Conservation (phyloP, 2,797 vertebrate species). For the Phoxinus dragarum region DNA sequence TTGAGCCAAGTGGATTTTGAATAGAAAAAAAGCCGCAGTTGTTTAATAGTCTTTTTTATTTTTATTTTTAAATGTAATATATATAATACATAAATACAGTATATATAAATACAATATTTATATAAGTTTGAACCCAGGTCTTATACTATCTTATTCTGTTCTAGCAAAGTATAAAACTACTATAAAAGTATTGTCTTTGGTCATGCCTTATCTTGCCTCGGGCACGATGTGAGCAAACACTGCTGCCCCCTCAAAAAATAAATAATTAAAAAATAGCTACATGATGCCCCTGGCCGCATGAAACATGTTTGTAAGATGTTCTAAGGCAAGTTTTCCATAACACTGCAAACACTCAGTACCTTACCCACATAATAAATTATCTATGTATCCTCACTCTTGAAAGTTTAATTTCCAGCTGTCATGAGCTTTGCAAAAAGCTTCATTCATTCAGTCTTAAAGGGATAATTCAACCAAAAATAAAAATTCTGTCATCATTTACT, state of each 20-base stretch:
- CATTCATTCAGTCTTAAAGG: constrained; percentile 4
- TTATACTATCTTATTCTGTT: neutral
- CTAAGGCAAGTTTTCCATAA: neutral
- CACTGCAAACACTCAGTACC: neutral
- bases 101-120: too few relatives aligned
- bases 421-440: constrained; percentile 16
- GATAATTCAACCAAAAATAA: too few relatives aligned
- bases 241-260: neutral
- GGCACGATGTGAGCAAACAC: neutral
- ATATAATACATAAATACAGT: too few relatives aligned
- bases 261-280: neutral
- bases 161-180: neutral
- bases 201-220: neutral
- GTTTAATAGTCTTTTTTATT: too few relatives aligned
- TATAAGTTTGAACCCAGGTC: neutral
- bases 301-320: neutral
- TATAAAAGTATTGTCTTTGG: neutral
- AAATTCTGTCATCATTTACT: too few relatives aligned
- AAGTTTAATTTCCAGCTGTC: constrained; percentile 17
- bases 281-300: neutral
- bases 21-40: too few relatives aligned
- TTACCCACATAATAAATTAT: constrained; percentile 11
- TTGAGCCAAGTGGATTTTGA: neutral
- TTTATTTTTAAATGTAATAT: too few relatives aligned
- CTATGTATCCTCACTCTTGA: neutral